A percentile compares a stretch with the other conserved stretches of the same genome.
These are phyloP conservation scores for Scleropages formosus DNA, from an alignment of 2,797 vertebrate species.

Conservation along the genomic window DNA sequence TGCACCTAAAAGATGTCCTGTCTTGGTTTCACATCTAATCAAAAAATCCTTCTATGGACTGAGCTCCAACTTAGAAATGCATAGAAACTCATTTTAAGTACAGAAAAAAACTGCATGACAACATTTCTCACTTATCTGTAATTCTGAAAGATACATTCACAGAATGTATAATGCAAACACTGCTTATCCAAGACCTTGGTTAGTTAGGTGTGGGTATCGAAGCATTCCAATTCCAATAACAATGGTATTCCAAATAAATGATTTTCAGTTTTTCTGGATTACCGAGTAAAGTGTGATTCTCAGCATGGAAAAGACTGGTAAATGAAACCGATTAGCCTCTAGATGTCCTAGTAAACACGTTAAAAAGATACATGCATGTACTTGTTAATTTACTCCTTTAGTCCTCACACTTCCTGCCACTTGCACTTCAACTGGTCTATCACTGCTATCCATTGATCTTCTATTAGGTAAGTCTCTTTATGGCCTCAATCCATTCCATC, in stretches of 20 bases:
- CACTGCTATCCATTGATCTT: not conserved
- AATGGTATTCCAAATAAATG: too few relatives aligned
- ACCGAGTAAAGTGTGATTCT: not conserved
- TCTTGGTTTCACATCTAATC: not conserved
- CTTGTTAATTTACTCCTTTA: not conserved
- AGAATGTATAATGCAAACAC: constrained; percentile 47
- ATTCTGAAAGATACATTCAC: constrained; percentile 45
- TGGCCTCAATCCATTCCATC: constrained; percentile 87
- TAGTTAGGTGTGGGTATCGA: too few relatives aligned
- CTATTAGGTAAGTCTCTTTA: constrained; percentile 74
- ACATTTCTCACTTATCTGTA: not conserved
- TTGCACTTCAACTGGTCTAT: not conserved
- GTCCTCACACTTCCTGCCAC: not conserved
- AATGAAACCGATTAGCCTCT: too few relatives aligned
- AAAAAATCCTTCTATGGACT: not conserved
- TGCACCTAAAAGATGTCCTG: not conserved
- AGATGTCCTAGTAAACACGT: too few relatives aligned
- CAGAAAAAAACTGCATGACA: not conserved
- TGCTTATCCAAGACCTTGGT: not conserved
- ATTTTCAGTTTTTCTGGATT: not conserved
- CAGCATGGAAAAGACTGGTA: not conserved
- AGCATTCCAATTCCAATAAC: too few relatives aligned
- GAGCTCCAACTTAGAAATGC: constrained; percentile 8
- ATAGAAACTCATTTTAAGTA: not conserved
- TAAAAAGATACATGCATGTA: too few relatives aligned